phyloP scores from a whole-genome alignment of 2,888 invertebrate species.

The Macaria notata region DNA sequence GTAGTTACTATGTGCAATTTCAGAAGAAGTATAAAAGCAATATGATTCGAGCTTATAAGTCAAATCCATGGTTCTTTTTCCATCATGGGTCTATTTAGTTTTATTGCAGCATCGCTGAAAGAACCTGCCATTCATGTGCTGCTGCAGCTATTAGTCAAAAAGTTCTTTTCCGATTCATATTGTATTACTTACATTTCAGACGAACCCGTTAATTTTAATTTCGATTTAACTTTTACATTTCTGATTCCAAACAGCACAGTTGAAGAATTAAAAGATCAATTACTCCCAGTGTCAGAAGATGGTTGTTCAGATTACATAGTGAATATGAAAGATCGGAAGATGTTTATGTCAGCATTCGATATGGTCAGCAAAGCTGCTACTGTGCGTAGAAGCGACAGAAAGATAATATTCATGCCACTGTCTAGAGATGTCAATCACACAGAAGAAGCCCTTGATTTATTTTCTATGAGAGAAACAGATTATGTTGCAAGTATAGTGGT shows the following conservation, averaged over 20 bases:
- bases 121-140: slow-evolving; percentile 54
- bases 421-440: slow-evolving; percentile 29
- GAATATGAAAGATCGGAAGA: slow-evolving; percentile 53
- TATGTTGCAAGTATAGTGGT: slow-evolving; percentile 64
- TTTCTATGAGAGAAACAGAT: slow-evolving; percentile 53
- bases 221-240: slow-evolving; percentile 43
- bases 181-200: slow-evolving; percentile 65
- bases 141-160: slow-evolving; percentile 52
- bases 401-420: slow-evolving; percentile 64
- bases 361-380: slow-evolving; percentile 57
- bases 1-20: too few species aligned
- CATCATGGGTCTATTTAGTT: slow-evolving; percentile 23
- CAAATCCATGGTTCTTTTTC: neutral
- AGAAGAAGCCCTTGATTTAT: slow-evolving; percentile 42
- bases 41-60: too few species aligned
- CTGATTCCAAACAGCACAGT: slow-evolving; percentile 42
- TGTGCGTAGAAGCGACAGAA: slow-evolving; percentile 69
- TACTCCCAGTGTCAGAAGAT: slow-evolving; percentile 61
- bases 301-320: slow-evolving; percentile 77
- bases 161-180: slow-evolving; percentile 55
- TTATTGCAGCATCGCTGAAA: slow-evolving; percentile 18
- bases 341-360: slow-evolving; percentile 66
- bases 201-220: slow-evolving; percentile 39
- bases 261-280: slow-evolving; percentile 41
- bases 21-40: too few species aligned